phyloP scores from a whole-genome alignment of 2,113 vertebrate genomes.

The Macaca nemestrina region DNA sequence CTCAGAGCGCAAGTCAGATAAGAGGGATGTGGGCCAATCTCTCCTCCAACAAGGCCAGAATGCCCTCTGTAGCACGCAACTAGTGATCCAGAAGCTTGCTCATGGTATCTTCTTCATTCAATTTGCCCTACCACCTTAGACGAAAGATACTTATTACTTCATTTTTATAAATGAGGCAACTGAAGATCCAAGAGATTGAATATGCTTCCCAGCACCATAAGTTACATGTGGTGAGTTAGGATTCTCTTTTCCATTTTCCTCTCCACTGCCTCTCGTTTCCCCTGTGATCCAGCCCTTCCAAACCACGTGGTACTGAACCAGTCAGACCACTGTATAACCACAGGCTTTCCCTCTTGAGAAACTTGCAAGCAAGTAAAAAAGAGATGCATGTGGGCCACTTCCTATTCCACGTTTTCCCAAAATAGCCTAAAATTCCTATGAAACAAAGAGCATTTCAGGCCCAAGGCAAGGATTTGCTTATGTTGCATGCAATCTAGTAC shows the following conservation, averaged over 20 bases:
- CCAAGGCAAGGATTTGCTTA: not conserved
- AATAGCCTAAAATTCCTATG: not conserved
- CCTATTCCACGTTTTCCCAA: not conserved
- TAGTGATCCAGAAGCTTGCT: not conserved
- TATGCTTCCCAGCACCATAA: not conserved
- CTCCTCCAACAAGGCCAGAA: not conserved
- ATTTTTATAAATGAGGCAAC: not conserved
- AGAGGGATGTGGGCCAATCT: not conserved
- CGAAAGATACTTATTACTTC: not conserved
- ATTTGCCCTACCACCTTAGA: not conserved
- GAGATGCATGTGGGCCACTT: not conserved
- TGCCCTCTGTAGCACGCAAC: not conserved
- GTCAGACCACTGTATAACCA: not conserved
- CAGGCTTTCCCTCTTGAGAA: not conserved
- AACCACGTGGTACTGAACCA: not conserved
- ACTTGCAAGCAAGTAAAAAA: not conserved
- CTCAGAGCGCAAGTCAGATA: not conserved
- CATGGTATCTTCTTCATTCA: not conserved
- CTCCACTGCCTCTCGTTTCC: not conserved
- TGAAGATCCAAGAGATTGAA: not conserved
- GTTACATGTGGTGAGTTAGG: not conserved
- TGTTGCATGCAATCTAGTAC: not conserved
- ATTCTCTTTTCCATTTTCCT: not conserved
- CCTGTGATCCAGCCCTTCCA: not conserved
- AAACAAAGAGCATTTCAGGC: slow-evolving; percentile 8